A percentile compares a stretch with the other conserved stretches of the same genome.
Evolutionary conservation across 2,113 vertebrate species (phyloP).

Genomic region (Garra rufa): DNA sequence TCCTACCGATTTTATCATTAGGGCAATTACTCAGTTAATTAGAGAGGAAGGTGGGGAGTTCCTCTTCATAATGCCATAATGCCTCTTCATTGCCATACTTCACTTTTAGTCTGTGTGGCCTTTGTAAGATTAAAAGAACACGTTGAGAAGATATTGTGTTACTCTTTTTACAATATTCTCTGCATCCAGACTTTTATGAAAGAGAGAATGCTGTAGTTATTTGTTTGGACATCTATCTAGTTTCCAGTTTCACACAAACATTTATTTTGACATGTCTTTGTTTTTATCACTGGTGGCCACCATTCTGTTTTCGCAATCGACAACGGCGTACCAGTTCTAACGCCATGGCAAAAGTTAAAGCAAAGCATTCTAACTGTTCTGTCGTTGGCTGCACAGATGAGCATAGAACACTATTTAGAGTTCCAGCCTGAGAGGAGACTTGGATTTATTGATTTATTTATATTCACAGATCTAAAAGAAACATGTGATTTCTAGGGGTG

Average conservation of each 20-base stretch:
- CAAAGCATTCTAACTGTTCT: too few species aligned
- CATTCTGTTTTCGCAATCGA: too few species aligned
- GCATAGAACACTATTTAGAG: too few species aligned
- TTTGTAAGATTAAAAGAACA: not conserved
- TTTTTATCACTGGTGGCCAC: not conserved
- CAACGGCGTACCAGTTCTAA: too few species aligned
- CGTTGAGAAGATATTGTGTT: not conserved
- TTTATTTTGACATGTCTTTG: not conserved
- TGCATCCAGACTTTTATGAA: not conserved
- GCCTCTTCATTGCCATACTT: conserved; percentile 1
- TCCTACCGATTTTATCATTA: conserved; percentile 51
- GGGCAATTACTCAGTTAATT: conserved; percentile 41
- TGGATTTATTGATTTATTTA: too few species aligned
- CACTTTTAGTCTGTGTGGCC: not conserved
- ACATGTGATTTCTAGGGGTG: too few species aligned
- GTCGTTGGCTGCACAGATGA: too few species aligned
- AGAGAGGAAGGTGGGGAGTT: conserved; percentile 44
- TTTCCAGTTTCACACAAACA: not conserved
- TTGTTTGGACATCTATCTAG: not conserved
- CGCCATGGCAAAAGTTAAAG: too few species aligned
- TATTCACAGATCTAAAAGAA: too few species aligned
- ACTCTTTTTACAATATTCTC: not conserved
- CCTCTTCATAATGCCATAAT: conserved; percentile 27
- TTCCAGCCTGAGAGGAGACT: too few species aligned
- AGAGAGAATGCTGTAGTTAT: not conserved